Conservation (phyloP, 2,113 vertebrate species). For the Sus scrofa region DNA sequence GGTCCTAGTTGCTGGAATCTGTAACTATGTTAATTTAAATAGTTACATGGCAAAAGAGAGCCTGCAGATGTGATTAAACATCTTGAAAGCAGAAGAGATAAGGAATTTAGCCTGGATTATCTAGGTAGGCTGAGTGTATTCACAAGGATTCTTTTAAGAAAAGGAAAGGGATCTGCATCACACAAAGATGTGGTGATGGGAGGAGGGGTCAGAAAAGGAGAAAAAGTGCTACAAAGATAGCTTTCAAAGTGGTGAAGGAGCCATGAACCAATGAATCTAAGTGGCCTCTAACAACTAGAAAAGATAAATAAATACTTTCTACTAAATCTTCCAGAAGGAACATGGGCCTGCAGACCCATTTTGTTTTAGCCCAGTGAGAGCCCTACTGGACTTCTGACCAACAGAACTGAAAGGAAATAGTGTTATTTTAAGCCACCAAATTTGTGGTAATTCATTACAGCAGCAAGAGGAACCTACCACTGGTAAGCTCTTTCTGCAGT, state of each 20-base stretch:
- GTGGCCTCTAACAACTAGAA: neutral
- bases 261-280: neutral
- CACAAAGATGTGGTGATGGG: neutral
- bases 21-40: neutral
- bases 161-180: neutral
- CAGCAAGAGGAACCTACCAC: neutral
- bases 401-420: neutral
- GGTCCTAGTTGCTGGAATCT: neutral
- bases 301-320: neutral
- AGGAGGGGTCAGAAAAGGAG: neutral
- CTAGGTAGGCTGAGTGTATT: neutral
- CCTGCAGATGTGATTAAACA: neutral
- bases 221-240: neutral
- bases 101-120: neutral
- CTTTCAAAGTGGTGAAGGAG: neutral
- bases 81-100: neutral
- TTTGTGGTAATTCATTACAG: neutral
- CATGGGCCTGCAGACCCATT: neutral
- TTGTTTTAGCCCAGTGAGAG: neutral
- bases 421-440: neutral
- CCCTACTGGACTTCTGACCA: neutral
- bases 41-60: neutral
- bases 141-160: neutral
- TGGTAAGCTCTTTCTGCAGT: neutral
- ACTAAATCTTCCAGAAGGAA: neutral